Conservation (phyloP, 92 coral and sea anemone species). For the Zoanthus gigantus region DNA sequence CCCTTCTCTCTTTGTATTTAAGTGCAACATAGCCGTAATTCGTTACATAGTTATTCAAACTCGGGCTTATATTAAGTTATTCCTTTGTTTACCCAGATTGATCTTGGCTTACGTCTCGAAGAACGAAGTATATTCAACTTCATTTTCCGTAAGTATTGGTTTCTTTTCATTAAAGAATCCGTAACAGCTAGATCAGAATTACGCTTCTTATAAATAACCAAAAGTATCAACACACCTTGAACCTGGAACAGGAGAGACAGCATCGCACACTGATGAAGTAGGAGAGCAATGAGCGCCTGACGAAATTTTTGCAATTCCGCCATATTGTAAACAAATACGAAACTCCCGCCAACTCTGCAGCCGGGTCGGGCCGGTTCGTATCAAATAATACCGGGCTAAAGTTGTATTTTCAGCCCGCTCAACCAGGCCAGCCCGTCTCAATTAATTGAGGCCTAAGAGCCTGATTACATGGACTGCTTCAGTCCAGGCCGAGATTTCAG, state of each 20-base stretch:
- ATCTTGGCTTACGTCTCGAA: background rate
- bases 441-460: too few species aligned
- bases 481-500: too few species aligned
- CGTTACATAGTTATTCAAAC: background rate
- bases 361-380: too few species aligned
- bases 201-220: background rate
- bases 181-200: background rate
- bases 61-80: background rate
- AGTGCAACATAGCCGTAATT: background rate
- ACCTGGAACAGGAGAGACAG: background rate
- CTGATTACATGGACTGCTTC: too few species aligned
- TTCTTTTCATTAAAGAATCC: background rate
- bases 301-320: too few species aligned
- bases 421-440: too few species aligned
- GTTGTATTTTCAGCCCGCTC: too few species aligned
- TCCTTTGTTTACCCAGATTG: background rate
- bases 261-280: background rate
- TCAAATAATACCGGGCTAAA: too few species aligned
- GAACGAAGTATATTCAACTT: background rate
- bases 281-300: background rate
- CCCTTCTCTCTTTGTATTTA: background rate
- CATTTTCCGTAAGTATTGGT: background rate
- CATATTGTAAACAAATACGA: too few species aligned
- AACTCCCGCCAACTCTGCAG: too few species aligned
- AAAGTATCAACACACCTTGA: background rate